These are phyloP conservation scores for Stenopsyche tienmushanensis DNA, from an alignment of 1,140 invertebrate genomes.

Conservation along the genomic window DNA sequence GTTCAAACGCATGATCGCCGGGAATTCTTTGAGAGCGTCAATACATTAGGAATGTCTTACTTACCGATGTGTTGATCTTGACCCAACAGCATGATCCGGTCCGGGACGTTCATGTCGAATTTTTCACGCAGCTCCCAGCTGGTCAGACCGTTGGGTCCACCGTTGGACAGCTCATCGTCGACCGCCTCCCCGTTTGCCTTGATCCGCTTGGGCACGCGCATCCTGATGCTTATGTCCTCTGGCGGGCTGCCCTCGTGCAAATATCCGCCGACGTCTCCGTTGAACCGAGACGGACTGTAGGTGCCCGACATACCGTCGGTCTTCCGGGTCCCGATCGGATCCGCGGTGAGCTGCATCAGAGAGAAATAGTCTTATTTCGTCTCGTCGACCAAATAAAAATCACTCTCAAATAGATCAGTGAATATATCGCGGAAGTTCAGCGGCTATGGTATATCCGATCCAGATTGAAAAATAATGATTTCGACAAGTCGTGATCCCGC, in stretches of 20 bases:
- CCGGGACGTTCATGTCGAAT: constrained; percentile 85
- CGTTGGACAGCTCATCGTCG: constrained; percentile 59
- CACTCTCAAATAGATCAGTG: too few species aligned
- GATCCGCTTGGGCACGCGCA: constrained; percentile 78
- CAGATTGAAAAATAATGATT: too few species aligned
- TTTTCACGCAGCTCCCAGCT: constrained; percentile 61
- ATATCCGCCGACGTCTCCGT: constrained; percentile 8
- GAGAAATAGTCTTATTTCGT: too few species aligned
- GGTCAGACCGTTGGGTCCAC: constrained; percentile 57
- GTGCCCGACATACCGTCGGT: constrained; percentile 36
- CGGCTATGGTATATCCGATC: too few species aligned
- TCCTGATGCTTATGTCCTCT: constrained; percentile 73
- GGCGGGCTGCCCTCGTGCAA: constrained; percentile 51
- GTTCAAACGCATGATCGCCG: neutral
- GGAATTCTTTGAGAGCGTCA: too few species aligned
- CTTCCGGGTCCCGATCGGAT: too few species aligned
- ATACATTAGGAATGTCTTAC: too few species aligned
- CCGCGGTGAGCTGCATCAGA: too few species aligned
- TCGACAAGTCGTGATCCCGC: too few species aligned
- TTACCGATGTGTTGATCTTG: constrained; percentile 78
- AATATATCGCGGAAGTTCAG: too few species aligned
- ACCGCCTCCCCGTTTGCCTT: constrained; percentile 68
- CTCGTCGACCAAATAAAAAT: too few species aligned
- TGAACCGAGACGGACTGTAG: constrained; percentile 27
- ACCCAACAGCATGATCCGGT: constrained; percentile 82